These are phyloP conservation scores for Nesogale talazaci DNA, from an alignment of 2,113 vertebrate genomes.

Conservation along the genomic window DNA sequence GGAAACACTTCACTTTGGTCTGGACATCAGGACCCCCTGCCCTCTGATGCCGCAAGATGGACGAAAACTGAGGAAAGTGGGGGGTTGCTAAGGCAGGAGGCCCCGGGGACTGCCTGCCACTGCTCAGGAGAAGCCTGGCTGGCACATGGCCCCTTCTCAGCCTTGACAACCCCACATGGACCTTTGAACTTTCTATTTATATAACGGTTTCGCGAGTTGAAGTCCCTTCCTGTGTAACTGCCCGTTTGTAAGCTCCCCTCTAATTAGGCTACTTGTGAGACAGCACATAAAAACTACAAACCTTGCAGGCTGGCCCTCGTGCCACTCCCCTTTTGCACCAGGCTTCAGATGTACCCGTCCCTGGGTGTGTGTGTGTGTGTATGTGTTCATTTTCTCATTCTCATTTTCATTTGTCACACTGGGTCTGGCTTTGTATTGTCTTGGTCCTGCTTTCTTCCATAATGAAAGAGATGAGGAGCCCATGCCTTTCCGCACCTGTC, in stretches of 20 bases:
- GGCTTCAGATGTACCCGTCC: background rate
- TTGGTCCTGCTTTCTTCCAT: constrained; percentile 43
- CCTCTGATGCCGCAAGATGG: constrained; percentile 33
- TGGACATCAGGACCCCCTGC: constrained; percentile 40
- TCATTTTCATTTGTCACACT: background rate
- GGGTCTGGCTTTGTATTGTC: background rate
- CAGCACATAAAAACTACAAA: constrained; percentile 75
- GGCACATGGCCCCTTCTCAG: constrained; percentile 85
- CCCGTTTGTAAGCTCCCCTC: constrained; percentile 83
- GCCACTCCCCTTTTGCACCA: background rate
- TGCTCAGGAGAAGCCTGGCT: constrained; percentile 82
- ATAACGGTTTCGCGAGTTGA: constrained; percentile 88
- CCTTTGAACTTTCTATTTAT: constrained; percentile 92
- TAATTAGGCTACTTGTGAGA: constrained; percentile 87
- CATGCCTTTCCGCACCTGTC: background rate
- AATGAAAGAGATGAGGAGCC: background rate
- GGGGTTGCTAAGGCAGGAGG: background rate
- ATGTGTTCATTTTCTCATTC: background rate
- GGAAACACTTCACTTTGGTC: constrained; percentile 85
- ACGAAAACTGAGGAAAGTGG: constrained; percentile 60
- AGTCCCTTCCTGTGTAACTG: constrained; percentile 88
- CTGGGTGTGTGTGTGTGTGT: background rate
- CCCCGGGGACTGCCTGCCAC: constrained; percentile 26
- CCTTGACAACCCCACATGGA: constrained; percentile 84
- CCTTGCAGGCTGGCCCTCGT: constrained; percentile 61